phyloP scores from a whole-genome alignment of 2,113 vertebrate species.

The Campylomormyrus numenius region DNA sequence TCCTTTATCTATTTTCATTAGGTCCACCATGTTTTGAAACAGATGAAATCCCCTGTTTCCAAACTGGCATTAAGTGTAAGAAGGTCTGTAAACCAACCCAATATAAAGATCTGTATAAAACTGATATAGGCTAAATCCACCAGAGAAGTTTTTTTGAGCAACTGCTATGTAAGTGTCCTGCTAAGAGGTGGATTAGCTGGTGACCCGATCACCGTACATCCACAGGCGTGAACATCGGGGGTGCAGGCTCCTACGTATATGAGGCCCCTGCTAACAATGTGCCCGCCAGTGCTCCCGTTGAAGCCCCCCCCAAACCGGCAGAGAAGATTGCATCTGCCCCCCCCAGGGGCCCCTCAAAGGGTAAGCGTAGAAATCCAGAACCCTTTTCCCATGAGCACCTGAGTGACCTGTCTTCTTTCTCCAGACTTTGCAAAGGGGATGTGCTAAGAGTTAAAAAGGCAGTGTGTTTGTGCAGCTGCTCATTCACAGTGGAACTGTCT shows the following conservation, averaged over 20 bases:
- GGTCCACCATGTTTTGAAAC: too few relatives aligned
- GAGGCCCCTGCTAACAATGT: slow-evolving; percentile 67
- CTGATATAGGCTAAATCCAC: background rate
- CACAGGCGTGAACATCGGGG: slow-evolving; percentile 90
- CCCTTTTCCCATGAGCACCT: background rate
- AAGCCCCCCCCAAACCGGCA: slow-evolving; percentile 59
- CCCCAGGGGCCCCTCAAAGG: slow-evolving; percentile 76
- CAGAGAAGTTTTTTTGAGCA: background rate
- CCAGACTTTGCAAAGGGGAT: background rate
- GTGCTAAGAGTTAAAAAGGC: background rate
- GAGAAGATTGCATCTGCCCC: slow-evolving; percentile 64
- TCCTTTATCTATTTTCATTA: background rate
- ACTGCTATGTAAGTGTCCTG: background rate
- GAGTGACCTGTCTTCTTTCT: background rate
- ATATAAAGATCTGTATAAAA: background rate
- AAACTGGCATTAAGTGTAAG: background rate
- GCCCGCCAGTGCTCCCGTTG: slow-evolving; percentile 52
- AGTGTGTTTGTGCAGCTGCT: background rate
- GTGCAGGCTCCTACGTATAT: slow-evolving; percentile 88
- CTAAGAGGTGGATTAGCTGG: background rate
- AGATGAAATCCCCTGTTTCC: background rate
- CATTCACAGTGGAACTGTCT: background rate
- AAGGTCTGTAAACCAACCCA: background rate
- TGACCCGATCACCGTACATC: background rate
- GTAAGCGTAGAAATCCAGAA: slow-evolving; percentile 42